Evolutionary conservation across 2,797 vertebrate genomes (phyloP).

Genomic region (Arrhamphus sclerolepis): DNA sequence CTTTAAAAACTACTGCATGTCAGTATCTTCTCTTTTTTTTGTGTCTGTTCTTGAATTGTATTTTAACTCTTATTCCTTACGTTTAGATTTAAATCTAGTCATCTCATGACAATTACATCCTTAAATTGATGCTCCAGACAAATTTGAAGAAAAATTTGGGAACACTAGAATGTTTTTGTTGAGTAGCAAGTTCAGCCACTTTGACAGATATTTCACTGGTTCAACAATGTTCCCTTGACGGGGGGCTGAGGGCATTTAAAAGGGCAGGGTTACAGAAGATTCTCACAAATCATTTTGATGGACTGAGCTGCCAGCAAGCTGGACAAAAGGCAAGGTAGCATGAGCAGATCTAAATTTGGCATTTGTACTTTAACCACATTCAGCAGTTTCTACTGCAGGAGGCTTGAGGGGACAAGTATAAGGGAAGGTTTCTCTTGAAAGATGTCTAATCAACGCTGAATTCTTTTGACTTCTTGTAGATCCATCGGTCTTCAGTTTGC

Average conservation of each 20-base stretch:
- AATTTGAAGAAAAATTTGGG: too few species aligned
- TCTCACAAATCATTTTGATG: constrained; percentile 35
- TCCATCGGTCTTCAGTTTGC: constrained; percentile 7
- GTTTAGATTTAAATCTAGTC: constrained; percentile 49
- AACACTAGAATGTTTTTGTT: not conserved
- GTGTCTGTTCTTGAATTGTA: constrained; percentile 32
- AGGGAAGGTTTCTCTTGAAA: constrained; percentile 25
- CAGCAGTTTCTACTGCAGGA: constrained; percentile 29
- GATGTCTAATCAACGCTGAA: constrained; percentile 16
- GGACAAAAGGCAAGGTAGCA: constrained; percentile 35
- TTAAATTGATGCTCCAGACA: too few species aligned
- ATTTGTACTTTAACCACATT: constrained; percentile 41
- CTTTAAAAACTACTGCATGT: too few species aligned
- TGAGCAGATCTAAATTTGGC: constrained; percentile 40
- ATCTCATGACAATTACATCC: constrained; percentile 57
- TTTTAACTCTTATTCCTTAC: constrained; percentile 21
- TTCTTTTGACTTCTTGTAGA: constrained; percentile 23
- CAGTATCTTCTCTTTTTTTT: too few species aligned
- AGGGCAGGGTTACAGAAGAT: constrained; percentile 14
- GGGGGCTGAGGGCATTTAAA: not conserved
- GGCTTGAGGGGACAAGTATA: constrained; percentile 12
- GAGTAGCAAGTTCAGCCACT: not conserved
- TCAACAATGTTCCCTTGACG: not conserved
- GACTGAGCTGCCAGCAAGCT: constrained; percentile 22
- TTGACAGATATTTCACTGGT: constrained; percentile 16